Evolutionary conservation across 2,888 invertebrate species (phyloP), one percentile per base, ranked within the genome.

Genomic region (Notodonta dromedarius): DNA sequence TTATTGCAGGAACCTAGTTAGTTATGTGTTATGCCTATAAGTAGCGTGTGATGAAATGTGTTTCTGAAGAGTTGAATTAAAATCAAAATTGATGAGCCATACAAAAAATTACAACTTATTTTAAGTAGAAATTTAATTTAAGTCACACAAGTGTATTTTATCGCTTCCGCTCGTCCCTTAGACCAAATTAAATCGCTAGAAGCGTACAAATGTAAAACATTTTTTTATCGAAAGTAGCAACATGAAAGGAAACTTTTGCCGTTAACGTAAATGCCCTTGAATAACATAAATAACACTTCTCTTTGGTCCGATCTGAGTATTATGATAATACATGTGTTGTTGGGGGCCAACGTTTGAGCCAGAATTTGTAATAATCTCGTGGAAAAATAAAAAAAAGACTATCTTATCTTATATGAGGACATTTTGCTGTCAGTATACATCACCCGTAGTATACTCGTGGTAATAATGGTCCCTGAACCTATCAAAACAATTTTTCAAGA

Each of bases 171-270:
- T 53, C 54, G 14, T 61, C 2, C 32, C 48, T 57, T 32, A 56
- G 5, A 46, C 62, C 64, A 60, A 40, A 16, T 61, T 44, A 60
- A 44, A 56, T 13, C 54, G 54, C 58, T 65, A 59, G 59, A 73
- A 72, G 74, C 74, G 72, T 77, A 74, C 78, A 79, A 77, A 78
- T 78, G 77, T 69, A 70, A 68, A 78, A 65, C 77, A 77, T 73
- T 78, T 78, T 70, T 78, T 77, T 77, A 78, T 78, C 71, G 74
- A 76, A 77, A 77, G 76, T 71, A 68, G 71, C 69, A 67, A 66
- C 69, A 70, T 72, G 71, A 71, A 76, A 74, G 68, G 71, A 74
- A 35, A 67, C 66, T 72, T 62, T 64, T 58, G 66, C 67, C 66
- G 71, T 76, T 67, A 73, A 72, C 71, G 67, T 67, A 77, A 77